Percentiles rank a stretch among this genome's conserved stretches.
Evolutionary conservation across 2,888 invertebrate species (phyloP).

Genomic region (Perizoma affinitatum): DNA sequence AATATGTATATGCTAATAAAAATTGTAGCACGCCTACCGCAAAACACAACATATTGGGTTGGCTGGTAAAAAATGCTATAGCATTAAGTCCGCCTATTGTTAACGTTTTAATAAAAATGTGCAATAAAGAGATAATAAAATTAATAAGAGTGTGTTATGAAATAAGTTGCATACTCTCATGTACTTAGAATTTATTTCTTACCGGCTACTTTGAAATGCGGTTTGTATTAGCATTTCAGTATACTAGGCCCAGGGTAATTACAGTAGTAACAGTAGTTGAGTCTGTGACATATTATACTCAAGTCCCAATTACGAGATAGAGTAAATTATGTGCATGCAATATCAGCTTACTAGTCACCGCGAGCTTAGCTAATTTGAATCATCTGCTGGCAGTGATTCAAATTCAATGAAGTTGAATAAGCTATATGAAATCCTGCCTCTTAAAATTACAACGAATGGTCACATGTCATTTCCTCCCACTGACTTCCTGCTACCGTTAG

Average conservation of each 20-base stretch:
- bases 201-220: slow-evolving; percentile 23
- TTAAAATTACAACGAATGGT: too few relatives aligned
- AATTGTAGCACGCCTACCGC: too few relatives aligned
- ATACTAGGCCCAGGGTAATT: slow-evolving; percentile 20
- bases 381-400: slow-evolving; percentile 7
- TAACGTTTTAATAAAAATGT: too few relatives aligned
- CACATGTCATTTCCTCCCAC: too few relatives aligned
- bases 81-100: too few relatives aligned
- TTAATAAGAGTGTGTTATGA: slow-evolving; percentile 5
- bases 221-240: slow-evolving; percentile 31
- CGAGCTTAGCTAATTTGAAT: slow-evolving; percentile 18
- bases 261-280: slow-evolving; percentile 19
- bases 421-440: too few relatives aligned
- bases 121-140: too few relatives aligned
- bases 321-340: slow-evolving; percentile 27
- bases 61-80: too few relatives aligned
- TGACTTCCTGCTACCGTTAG: too few relatives aligned
- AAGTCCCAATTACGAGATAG: slow-evolving; percentile 27
- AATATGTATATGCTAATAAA: too few relatives aligned
- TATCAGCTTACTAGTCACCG: slow-evolving; percentile 14
- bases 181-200: slow-evolving; percentile 15
- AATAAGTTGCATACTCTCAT: slow-evolving; percentile 21
- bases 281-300: slow-evolving; percentile 31
- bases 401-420: slow-evolving; percentile 12
- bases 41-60: too few relatives aligned